These are phyloP conservation scores for Drosophila kuntzei DNA, from an alignment of 2,888 invertebrate genomes.

Conservation along the genomic window DNA sequence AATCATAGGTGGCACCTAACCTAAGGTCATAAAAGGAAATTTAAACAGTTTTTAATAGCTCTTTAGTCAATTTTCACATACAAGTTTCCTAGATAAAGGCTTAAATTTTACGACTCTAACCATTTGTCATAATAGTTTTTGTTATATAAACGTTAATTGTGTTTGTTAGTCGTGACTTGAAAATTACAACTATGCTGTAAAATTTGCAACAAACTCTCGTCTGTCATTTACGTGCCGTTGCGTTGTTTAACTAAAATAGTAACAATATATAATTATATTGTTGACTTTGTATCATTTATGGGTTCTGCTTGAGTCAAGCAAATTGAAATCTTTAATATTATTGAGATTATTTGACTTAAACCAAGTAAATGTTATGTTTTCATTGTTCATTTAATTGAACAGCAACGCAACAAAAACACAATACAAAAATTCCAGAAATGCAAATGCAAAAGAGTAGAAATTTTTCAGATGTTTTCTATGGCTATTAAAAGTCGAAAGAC, in stretches of 20 bases:
- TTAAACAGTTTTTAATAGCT: constrained; percentile 4
- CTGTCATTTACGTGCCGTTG: neutral
- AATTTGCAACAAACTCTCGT: neutral
- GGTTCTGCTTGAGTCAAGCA: neutral
- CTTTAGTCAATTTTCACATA: neutral
- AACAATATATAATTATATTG: constrained; percentile 3
- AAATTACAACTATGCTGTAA: constrained; percentile 11
- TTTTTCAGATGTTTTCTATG: constrained; percentile 56
- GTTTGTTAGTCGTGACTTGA: constrained; percentile 21
- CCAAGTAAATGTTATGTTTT: constrained; percentile 2
- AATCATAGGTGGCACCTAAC: neutral
- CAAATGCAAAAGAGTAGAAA: constrained; percentile 66
- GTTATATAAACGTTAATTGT: constrained; percentile 27
- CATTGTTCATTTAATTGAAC: constrained; percentile 2
- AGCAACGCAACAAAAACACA: constrained; percentile 4
- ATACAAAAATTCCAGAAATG: constrained; percentile 23
- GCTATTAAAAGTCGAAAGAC: constrained; percentile 34
- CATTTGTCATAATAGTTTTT: constrained; percentile 12
- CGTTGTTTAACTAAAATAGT: neutral
- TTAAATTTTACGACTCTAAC: neutral
- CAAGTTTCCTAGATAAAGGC: neutral
- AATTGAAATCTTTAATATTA: neutral
- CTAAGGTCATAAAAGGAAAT: neutral
- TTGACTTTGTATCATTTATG: constrained; percentile 1
- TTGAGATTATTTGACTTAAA: neutral